phyloP scores from a whole-genome alignment of 2,113 vertebrate genomes.

The Scolopax mira region DNA sequence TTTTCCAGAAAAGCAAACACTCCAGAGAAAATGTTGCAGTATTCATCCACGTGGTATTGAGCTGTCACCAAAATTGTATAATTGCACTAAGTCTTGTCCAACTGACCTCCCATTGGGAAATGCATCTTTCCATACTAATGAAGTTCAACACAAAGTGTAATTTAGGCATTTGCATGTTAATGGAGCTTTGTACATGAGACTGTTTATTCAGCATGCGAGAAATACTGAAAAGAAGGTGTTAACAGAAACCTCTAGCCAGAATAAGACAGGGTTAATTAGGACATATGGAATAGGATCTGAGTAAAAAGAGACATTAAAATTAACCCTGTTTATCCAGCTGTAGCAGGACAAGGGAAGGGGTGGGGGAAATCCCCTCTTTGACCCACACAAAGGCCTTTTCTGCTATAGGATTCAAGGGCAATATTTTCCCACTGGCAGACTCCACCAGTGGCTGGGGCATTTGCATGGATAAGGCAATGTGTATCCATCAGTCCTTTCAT shows the following conservation, averaged over 20 bases:
- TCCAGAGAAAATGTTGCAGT: not conserved
- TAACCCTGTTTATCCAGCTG: slow-evolving; percentile 31
- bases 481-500: not conserved
- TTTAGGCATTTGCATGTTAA: slow-evolving; percentile 37
- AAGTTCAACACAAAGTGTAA: not conserved
- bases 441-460: not conserved
- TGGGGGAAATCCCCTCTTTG: not conserved
- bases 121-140: slow-evolving; percentile 24
- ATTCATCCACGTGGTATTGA: not conserved
- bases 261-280: slow-evolving; percentile 34
- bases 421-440: slow-evolving; percentile 7
- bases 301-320: slow-evolving; percentile 14
- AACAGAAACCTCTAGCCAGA: slow-evolving; percentile 52
- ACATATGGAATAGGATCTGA: slow-evolving; percentile 28
- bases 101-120: not conserved
- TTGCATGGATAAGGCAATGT: not conserved
- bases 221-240: slow-evolving; percentile 29
- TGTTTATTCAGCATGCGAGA: slow-evolving; percentile 5
- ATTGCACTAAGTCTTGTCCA: not conserved
- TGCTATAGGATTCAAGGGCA: not conserved
- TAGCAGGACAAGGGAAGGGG: not conserved
- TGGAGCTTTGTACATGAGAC: not conserved
- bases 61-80: not conserved
- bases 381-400: not conserved
- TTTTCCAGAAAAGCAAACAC: not conserved